Evolutionary conservation across 2,888 invertebrate species (phyloP), one percentile per base, ranked within the genome.

Genomic region (Metallyticus violacea): DNA sequence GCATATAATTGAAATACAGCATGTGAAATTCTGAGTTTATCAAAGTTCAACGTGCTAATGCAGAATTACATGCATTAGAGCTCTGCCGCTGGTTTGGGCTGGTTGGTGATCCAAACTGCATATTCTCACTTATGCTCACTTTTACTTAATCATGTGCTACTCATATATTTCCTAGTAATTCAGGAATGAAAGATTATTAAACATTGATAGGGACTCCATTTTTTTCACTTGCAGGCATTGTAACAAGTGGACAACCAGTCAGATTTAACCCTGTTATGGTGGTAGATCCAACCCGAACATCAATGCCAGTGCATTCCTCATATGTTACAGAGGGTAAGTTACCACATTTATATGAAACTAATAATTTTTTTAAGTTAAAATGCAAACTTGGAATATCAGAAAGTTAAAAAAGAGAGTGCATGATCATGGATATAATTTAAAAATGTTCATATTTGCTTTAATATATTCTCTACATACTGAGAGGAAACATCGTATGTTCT

Each of bases 261-360:
- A 85, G 88, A 26, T 89, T 89, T 86, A 89, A 88, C 82, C 89
- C 89, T 15, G 88, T 89, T 26, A 88, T 89, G 89, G 88, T 89
- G 40, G 88, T 89, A 29, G 89, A 89, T 81, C 87, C 88, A 9
- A 86, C 88, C 26, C 84, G 89, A 81, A 84, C 88, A 9, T 30
- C 88, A 15, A 80, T 88, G 81, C 88, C 88, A 7, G 86, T 88
- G 1, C 89, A 88, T 27, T 88, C 88, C 26, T 84, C 88, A 7
- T 89, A 85, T 40, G 86, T 88, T n/a, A 86, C 87, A n/a, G 88
- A 88, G 85, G 88, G 88, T 86, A 88, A 81, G 40, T 62, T 62
- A 4, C 40, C 15, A 5, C 30, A n/a, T n/a, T n/a, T n/a, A n/a
- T n/a, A n/a, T n/a, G n/a, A n/a, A n/a, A n/a, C n/a, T n/a, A n/a